These are phyloP conservation scores for Ameiurus melas DNA, from an alignment of 2,113 vertebrate genomes.

Conservation along the genomic window DNA sequence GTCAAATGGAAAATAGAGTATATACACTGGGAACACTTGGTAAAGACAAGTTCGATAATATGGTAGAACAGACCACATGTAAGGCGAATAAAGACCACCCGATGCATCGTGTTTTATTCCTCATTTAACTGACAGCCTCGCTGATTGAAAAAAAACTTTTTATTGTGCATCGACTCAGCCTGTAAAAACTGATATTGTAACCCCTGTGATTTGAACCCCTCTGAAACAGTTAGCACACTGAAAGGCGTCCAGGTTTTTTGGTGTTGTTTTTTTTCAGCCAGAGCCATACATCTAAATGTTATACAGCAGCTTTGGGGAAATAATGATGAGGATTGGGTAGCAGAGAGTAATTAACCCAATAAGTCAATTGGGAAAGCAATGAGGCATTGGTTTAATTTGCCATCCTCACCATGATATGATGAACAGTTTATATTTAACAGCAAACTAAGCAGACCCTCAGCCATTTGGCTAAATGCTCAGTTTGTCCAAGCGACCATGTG, in stretches of 20 bases:
- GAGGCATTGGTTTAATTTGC: slow-evolving; percentile 29
- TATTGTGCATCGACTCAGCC: background rate
- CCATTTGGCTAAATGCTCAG: slow-evolving; percentile 14
- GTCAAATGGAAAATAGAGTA: background rate
- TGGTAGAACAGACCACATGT: background rate
- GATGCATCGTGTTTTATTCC: background rate
- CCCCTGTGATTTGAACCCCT: background rate
- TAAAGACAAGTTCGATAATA: background rate
- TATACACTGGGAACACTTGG: no score
- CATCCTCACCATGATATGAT: slow-evolving; percentile 14
- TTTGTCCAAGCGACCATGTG: slow-evolving; percentile 17
- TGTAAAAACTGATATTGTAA: background rate
- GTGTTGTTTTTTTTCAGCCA: background rate
- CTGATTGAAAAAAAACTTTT: background rate
- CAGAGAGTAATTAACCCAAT: slow-evolving; percentile 28
- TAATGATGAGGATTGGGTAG: slow-evolving; percentile 30
- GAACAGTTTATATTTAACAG: slow-evolving; percentile 33
- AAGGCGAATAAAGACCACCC: background rate
- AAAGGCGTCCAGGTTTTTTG: background rate
- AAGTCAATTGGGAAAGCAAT: slow-evolving; percentile 19
- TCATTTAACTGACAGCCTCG: background rate
- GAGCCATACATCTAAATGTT: background rate
- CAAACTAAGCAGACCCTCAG: slow-evolving; percentile 24
- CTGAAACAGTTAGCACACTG: background rate
- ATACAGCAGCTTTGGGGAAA: slow-evolving; percentile 14